Evolutionary conservation across 2,888 invertebrate genomes (phyloP).

Genomic region (Aethes cnicana): DNA sequence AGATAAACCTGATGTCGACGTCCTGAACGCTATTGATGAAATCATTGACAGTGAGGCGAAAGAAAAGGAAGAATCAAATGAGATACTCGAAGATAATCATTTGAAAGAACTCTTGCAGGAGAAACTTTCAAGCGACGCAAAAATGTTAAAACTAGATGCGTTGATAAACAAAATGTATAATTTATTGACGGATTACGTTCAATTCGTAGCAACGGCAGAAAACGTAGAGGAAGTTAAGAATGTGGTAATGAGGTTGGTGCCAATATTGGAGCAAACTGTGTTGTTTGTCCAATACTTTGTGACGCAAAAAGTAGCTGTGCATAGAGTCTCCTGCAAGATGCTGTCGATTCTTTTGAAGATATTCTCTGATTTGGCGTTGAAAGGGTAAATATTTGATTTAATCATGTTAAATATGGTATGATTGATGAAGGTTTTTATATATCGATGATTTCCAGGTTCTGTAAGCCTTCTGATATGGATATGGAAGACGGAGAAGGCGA

Average conservation of each 20-base stretch:
- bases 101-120: conserved; percentile 85
- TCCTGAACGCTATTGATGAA: conserved; percentile 63
- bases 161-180: conserved; percentile 65
- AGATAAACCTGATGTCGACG: conserved; percentile 52
- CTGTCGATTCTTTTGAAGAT: conserved; percentile 90
- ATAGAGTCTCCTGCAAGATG: conserved; percentile 91
- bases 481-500: conserved; percentile 89
- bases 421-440: no score
- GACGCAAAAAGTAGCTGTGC: conserved; percentile 89
- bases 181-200: conserved; percentile 67
- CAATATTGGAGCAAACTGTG: conserved; percentile 89
- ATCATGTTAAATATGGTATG: no score
- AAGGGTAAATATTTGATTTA: conserved; percentile 79
- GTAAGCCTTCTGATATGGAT: conserved; percentile 92
- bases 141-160: conserved; percentile 79
- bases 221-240: conserved; percentile 52
- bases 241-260: conserved; percentile 77
- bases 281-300: conserved; percentile 90
- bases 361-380: conserved; percentile 91
- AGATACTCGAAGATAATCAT: conserved; percentile 83
- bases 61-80: conserved; percentile 69
- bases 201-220: conserved; percentile 54
- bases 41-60: conserved; percentile 57
- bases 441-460: conserved; percentile 86
- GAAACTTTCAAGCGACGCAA: conserved; percentile 83